Conservation (phyloP, 2,888 invertebrate genomes). For the Pollenia amentaria region DNA sequence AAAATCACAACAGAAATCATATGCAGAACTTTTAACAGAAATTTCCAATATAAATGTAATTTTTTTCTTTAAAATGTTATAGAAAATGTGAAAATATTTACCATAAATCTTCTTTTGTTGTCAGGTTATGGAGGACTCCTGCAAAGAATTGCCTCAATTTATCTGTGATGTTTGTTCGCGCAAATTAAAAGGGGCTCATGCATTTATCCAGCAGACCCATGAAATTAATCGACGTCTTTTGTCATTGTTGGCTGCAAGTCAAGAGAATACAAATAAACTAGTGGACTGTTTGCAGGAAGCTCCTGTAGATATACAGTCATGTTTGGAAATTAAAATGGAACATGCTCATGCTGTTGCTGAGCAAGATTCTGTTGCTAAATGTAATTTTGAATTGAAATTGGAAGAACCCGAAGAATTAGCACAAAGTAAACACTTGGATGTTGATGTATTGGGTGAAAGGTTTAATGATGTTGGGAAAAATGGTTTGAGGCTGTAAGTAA, state of each 20-base stretch:
- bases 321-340: slow-evolving; percentile 62
- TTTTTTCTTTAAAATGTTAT: background rate
- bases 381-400: background rate
- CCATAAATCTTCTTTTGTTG: background rate
- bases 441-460: background rate
- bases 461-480: background rate
- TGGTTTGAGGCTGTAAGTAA: slow-evolving; percentile 18
- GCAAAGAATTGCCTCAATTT: slow-evolving; percentile 48
- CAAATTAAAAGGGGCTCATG: slow-evolving; percentile 56
- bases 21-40: slow-evolving; percentile 58
- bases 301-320: slow-evolving; percentile 54
- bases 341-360: background rate
- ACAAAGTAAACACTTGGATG: background rate
- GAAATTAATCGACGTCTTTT: slow-evolving; percentile 28
- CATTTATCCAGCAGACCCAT: slow-evolving; percentile 57
- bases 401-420: slow-evolving; percentile 9
- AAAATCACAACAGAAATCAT: slow-evolving; percentile 39
- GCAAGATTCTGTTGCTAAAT: background rate
- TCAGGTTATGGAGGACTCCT: slow-evolving; percentile 37
- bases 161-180: slow-evolving; percentile 52
- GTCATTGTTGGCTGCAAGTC: background rate
- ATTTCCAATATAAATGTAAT: slow-evolving; percentile 62
- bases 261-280: background rate
- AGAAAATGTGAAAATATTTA: background rate
- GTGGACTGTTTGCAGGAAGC: slow-evolving; percentile 62